Percentiles rank a stretch among this genome's conserved stretches.
Evolutionary conservation across 2,797 vertebrate species (phyloP).

Genomic region (Dipus sagitta): DNA sequence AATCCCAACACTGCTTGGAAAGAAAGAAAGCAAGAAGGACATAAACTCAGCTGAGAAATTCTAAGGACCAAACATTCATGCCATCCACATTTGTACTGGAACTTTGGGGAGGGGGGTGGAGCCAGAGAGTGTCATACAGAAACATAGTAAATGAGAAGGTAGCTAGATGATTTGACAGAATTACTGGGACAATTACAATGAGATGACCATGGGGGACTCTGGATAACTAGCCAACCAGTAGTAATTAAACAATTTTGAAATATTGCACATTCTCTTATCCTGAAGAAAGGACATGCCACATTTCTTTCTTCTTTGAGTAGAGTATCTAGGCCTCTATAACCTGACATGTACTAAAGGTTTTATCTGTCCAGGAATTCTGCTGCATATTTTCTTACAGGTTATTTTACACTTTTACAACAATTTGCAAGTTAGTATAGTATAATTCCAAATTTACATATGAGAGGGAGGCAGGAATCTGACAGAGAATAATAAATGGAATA

Average conservation of each 20-base stretch:
- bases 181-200: not conserved
- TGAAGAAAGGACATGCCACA: too few species aligned
- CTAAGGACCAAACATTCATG: not conserved
- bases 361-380: not conserved
- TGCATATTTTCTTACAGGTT: not conserved
- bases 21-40: conserved; percentile 65
- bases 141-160: conserved; percentile 14
- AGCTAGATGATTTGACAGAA: not conserved
- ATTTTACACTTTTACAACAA: not conserved
- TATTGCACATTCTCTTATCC: not conserved
- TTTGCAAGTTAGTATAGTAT: not conserved
- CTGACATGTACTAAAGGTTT: not conserved
- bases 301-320: not conserved
- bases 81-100: conserved; percentile 57
- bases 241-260: not conserved
- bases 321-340: not conserved
- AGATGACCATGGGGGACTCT: not conserved
- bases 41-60: conserved; percentile 42
- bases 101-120: not conserved
- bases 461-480: not conserved
- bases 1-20: not conserved
- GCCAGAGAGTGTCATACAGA: not conserved
- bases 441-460: not conserved
- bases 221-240: not conserved
- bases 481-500: not conserved